phyloP scores from a whole-genome alignment of 2,113 vertebrate species.

The Monopterus albus region DNA sequence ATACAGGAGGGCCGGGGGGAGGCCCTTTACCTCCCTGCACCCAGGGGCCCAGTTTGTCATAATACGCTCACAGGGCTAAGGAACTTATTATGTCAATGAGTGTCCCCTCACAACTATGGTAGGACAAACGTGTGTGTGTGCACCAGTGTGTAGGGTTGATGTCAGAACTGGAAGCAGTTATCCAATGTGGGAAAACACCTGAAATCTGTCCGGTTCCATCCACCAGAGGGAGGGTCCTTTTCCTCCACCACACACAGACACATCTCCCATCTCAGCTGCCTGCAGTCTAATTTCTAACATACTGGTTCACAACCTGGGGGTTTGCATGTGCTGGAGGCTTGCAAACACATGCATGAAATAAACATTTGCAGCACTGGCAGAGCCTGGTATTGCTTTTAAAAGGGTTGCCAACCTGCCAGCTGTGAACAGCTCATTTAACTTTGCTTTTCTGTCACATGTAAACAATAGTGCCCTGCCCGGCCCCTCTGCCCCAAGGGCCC shows the following conservation, averaged over 20 bases:
- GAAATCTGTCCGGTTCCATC: constrained; percentile 64
- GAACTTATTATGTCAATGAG: too few relatives aligned
- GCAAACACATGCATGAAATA: constrained; percentile 17
- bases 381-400: constrained; percentile 16
- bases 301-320: not conserved
- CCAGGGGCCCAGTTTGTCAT: too few relatives aligned
- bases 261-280: constrained; percentile 16
- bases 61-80: too few relatives aligned
- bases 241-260: constrained; percentile 36
- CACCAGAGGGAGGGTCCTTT: constrained; percentile 40
- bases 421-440: constrained; percentile 14
- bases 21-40: too few relatives aligned
- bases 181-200: constrained; percentile 57
- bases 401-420: not conserved
- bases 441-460: constrained; percentile 30
- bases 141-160: constrained; percentile 6
- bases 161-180: constrained; percentile 47
- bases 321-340: not conserved
- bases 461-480: constrained; percentile 20
- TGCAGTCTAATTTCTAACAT: constrained; percentile 23
- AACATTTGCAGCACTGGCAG: constrained; percentile 20
- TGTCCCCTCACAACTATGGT: too few relatives aligned
- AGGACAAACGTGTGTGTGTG: constrained; percentile 7
- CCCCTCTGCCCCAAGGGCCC: constrained; percentile 48
- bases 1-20: too few relatives aligned